Conservation (phyloP, 2,797 vertebrate species). For the Sylvilagus floridanus region DNA sequence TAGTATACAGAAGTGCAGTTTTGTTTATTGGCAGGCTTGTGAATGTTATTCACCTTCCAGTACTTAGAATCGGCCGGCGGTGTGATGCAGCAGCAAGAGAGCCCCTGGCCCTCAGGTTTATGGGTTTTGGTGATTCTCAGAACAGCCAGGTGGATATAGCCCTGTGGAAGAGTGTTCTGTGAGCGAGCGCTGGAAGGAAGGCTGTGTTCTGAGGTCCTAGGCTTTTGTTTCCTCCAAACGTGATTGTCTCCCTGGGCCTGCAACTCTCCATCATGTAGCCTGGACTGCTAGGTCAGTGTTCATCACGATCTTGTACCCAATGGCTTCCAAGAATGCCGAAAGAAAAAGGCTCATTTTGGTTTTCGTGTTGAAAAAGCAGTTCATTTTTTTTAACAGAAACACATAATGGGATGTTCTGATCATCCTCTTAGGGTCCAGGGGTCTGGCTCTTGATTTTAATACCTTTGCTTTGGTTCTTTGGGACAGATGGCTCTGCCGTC, state of each 20-base stretch:
- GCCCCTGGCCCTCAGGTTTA: not conserved
- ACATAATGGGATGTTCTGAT: not conserved
- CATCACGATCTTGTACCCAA: not conserved
- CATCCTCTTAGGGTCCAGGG: not conserved
- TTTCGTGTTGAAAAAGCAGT: not conserved
- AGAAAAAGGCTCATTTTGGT: conserved; percentile 20
- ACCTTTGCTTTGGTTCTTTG: conserved; percentile 81
- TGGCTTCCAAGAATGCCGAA: not conserved
- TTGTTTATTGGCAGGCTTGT: not conserved
- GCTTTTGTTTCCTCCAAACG: not conserved
- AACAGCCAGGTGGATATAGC: not conserved
- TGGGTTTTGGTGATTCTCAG: not conserved
- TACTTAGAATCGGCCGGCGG: not conserved
- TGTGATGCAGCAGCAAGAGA: not conserved
- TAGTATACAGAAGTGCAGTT: not conserved
- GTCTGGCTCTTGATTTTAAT: conserved; percentile 60
- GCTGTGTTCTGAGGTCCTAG: not conserved
- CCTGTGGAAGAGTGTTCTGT: not conserved
- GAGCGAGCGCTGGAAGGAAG: not conserved
- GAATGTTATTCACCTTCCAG: rapidly evolving
- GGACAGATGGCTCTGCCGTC: conserved; percentile 92
- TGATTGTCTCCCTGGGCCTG: not conserved
- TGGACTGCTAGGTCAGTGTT: not conserved
- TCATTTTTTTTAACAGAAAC: not conserved
- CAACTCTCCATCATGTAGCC: not conserved